Evolutionary conservation across 2,113 vertebrate species (phyloP), one percentile per base, ranked within the genome.

Genomic region (Apaloderma vittatum): DNA sequence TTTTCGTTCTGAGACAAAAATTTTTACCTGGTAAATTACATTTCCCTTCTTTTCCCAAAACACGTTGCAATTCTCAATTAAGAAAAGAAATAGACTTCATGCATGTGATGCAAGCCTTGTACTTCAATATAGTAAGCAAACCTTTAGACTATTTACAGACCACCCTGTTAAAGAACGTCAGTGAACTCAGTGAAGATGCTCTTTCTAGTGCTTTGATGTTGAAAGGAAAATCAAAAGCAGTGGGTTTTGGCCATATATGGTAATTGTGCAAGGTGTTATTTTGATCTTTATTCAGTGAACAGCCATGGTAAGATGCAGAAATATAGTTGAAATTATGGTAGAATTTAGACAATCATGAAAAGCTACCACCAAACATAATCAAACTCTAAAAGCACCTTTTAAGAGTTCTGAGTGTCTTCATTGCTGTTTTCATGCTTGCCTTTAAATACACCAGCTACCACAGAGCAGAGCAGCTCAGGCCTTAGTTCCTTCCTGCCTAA

Each of bases 141-240:
- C 63, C 91, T 98, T 97, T 94, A 86, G 95, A 97, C 88, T 97
- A 97, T 97, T 97, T 98, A 98, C 94, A 98, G 97, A 97, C 96
- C 96, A 97, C 93, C 91, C 98, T 93, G 97, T 93, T 93, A 91
- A 96, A 97, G 93, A 95, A 90, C 23, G 4, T 96, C 97, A 97
- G 54, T 95, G 94, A 95, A 95, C 79, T 97, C 88, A 83, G 90
- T 73, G 88, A 98, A 97, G 96, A 98, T 96, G 93, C 94, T 97
- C 90, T 86, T 83, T 97, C 84, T 77, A 97, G 94, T 83, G 91
- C 93, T 98, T 97, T 97, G 93, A 97, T 97, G 94, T 94, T 91
- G 59, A 63, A 96, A 89, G 51, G 40, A 94, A 90, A 95, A 88
- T 37, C 71, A 97, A 97, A 94, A 73, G 81, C 93, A 95, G 3